Evolutionary conservation across 2,888 invertebrate genomes (phyloP).

Genomic region (Agrochola lota): DNA sequence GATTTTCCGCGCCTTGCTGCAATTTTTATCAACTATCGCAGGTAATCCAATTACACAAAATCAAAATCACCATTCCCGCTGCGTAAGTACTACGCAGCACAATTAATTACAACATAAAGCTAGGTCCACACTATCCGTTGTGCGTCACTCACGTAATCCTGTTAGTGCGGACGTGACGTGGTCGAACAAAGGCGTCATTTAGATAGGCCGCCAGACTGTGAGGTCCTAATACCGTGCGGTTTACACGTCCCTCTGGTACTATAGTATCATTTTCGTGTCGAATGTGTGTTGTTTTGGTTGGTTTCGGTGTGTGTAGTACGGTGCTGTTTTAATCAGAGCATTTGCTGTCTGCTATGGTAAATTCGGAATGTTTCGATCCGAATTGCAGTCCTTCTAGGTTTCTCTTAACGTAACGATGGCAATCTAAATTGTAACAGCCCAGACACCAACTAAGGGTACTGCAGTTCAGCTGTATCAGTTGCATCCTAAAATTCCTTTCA

Average conservation of each 20-base stretch:
- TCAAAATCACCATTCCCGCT: constrained; percentile 27
- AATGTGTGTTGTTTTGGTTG: constrained; percentile 19
- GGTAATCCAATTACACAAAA: constrained; percentile 25
- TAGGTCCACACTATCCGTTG: constrained; percentile 43
- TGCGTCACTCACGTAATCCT: constrained; percentile 67
- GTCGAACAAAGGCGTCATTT: constrained; percentile 54
- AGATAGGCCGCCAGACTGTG: constrained; percentile 42
- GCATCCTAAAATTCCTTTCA: too few relatives aligned
- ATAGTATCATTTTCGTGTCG: constrained; percentile 13
- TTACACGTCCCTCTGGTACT: constrained; percentile 37
- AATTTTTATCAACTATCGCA: background rate
- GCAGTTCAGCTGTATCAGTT: too few relatives aligned
- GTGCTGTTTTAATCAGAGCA: constrained; percentile 30
- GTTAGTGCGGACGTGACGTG: constrained; percentile 63
- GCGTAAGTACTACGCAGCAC: constrained; percentile 33
- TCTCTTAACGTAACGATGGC: too few relatives aligned
- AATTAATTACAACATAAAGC: constrained; percentile 62
- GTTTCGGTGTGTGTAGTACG: constrained; percentile 19
- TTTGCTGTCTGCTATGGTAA: constrained; percentile 1
- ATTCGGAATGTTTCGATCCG: constrained; percentile 1
- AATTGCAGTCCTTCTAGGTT: too few relatives aligned
- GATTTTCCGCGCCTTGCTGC: too few relatives aligned
- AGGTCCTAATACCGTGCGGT: constrained; percentile 37
- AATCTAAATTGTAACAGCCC: too few relatives aligned
- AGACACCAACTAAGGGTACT: too few relatives aligned